A percentile compares a stretch with the other conserved stretches of the same genome.
These are phyloP conservation scores for Nymphalis polychloros DNA, from an alignment of 2,888 invertebrate genomes.

Conservation along the genomic window DNA sequence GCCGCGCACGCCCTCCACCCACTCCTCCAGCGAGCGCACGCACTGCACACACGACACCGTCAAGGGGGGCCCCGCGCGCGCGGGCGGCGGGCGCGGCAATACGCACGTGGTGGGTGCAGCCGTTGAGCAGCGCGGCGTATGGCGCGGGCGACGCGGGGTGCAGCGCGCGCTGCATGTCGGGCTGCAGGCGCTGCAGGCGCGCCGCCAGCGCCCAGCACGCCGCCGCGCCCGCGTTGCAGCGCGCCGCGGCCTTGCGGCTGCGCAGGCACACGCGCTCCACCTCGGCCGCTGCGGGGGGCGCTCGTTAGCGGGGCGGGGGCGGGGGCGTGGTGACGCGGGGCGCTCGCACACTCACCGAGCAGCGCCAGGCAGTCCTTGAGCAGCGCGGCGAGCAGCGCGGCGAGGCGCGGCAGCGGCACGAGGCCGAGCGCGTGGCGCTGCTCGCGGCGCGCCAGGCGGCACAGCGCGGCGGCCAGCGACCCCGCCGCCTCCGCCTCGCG, in stretches of 20 bases:
- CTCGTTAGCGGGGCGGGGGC: not conserved
- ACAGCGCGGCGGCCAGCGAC: slow-evolving; percentile 90
- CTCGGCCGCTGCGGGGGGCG: slow-evolving; percentile 25
- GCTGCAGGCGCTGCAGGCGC: slow-evolving; percentile 63
- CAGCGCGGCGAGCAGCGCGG: slow-evolving; percentile 91
- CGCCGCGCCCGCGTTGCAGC: slow-evolving; percentile 55
- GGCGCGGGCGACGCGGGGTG: slow-evolving; percentile 48
- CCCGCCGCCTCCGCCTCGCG: slow-evolving; percentile 75
- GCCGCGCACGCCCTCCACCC: slow-evolving; percentile 91
- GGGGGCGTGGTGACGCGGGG: not conserved
- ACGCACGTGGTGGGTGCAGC: slow-evolving; percentile 58
- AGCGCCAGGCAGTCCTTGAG: slow-evolving; percentile 92
- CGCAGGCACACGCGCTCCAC: slow-evolving; percentile 58
- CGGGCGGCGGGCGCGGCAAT: not conserved
- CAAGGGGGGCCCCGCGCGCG: not conserved
- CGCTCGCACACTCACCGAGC: slow-evolving; percentile 77
- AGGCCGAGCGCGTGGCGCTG: slow-evolving; percentile 91
- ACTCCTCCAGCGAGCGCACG: slow-evolving; percentile 94
- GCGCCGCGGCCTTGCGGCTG: slow-evolving; percentile 47
- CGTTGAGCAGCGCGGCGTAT: slow-evolving; percentile 48
- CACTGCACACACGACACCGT: slow-evolving; percentile 80
- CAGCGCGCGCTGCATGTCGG: slow-evolving; percentile 55
- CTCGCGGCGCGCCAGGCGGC: slow-evolving; percentile 93
- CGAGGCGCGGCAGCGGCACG: slow-evolving; percentile 90
- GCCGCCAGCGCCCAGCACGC: slow-evolving; percentile 67